Evolutionary conservation across 2,797 vertebrate species (phyloP).

Genomic region (Notamacropus eugenii): DNA sequence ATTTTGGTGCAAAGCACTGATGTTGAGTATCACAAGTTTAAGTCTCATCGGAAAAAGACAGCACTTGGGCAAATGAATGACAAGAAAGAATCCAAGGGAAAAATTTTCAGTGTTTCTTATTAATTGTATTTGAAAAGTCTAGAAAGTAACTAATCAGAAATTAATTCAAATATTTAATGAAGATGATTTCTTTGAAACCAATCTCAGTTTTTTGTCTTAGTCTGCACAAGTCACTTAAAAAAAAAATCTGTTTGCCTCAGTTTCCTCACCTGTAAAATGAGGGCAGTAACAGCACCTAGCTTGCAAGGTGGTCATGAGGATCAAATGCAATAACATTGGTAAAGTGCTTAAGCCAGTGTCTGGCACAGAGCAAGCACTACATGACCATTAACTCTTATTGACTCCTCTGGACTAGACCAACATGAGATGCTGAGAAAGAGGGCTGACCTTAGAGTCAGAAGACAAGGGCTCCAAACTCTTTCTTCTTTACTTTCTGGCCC

Average conservation of each 20-base stretch:
- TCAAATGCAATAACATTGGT: not conserved
- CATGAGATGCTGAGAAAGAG: not conserved
- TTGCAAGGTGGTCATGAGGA: not conserved
- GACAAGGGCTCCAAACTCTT: not conserved
- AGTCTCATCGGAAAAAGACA: constrained; percentile 29
- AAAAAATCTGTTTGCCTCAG: not conserved
- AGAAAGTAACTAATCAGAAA: not conserved
- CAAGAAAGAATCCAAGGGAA: not conserved
- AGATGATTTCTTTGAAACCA: not conserved
- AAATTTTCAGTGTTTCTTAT: constrained; percentile 54
- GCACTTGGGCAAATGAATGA: constrained; percentile 32
- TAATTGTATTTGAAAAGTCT: constrained; percentile 2
- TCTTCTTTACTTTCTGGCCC: not conserved
- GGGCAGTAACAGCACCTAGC: not conserved
- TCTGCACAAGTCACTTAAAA: not conserved
- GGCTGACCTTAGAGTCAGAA: not conserved
- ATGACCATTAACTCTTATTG: not conserved
- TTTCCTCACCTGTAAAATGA: not conserved
- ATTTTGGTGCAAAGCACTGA: constrained; percentile 13
- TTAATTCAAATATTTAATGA: not conserved
- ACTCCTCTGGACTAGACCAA: not conserved
- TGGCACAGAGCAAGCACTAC: not conserved
- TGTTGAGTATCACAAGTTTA: constrained; percentile 44
- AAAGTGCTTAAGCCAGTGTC: not conserved
- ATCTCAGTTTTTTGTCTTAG: not conserved